phyloP scores from a whole-genome alignment of 2,888 invertebrate species.

The Philhelius pedissequus region DNA sequence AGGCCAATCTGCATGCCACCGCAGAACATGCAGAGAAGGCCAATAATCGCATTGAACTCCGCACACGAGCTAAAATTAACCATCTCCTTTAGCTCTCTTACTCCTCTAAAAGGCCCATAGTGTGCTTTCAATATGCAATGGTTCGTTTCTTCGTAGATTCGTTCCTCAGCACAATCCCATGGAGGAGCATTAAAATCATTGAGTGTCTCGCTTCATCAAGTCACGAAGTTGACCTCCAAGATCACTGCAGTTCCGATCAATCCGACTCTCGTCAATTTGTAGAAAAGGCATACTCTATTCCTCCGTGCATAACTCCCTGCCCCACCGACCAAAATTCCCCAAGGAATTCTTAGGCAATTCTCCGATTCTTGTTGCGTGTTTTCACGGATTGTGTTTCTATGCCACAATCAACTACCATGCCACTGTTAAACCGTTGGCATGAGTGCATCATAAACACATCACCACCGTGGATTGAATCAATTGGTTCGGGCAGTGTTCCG shows the following conservation, averaged over 20 bases:
- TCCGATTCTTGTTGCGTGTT: conserved; percentile 50
- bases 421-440: conserved; percentile 47
- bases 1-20: conserved; percentile 66
- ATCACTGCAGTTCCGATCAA: conserved; percentile 66
- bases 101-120: conserved; percentile 53
- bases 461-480: conserved; percentile 50
- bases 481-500: conserved; percentile 50
- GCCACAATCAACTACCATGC: conserved; percentile 30
- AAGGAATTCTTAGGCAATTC: conserved; percentile 44
- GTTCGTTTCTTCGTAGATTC: neutral
- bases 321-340: neutral
- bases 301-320: neutral
- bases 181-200: conserved; percentile 65
- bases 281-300: neutral
- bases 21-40: conserved; percentile 47
- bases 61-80: conserved; percentile 68
- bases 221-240: conserved; percentile 71
- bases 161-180: neutral
- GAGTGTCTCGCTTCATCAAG: conserved; percentile 71
- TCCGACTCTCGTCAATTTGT: conserved; percentile 61
- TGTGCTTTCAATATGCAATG: conserved; percentile 27
- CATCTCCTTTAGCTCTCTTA: conserved; percentile 20
- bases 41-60: conserved; percentile 68
- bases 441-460: conserved; percentile 67
- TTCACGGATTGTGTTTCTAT: conserved; percentile 27